These are phyloP conservation scores for Leptobrachium leishanense DNA, from an alignment of 2,113 vertebrate species.

Conservation along the genomic window DNA sequence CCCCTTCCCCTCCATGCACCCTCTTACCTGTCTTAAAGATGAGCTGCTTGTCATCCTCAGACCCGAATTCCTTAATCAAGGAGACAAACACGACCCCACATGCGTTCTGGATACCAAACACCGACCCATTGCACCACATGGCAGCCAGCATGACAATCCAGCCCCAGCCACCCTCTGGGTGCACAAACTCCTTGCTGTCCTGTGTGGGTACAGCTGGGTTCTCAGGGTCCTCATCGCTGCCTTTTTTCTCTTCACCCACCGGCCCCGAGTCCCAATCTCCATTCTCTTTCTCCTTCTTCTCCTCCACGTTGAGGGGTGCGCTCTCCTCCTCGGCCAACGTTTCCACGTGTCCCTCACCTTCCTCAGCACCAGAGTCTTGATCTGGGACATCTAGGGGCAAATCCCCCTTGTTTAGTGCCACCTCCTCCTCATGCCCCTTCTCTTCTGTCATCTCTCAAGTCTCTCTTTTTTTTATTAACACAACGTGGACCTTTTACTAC, in stretches of 20 bases:
- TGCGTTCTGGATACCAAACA: constrained; percentile 96
- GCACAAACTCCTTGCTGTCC: constrained; percentile 57
- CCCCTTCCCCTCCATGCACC: no score
- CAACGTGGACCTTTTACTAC: background rate
- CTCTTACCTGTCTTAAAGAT: constrained; percentile 85
- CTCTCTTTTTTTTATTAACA: no score
- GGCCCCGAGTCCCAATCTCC: background rate
- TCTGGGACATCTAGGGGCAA: background rate
- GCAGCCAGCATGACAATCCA: constrained; percentile 95
- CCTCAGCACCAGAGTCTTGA: accelerated
- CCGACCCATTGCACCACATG: constrained; percentile 97
- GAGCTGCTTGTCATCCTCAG: constrained; percentile 69
- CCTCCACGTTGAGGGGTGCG: constrained; percentile 7
- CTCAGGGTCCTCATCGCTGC: accelerated
- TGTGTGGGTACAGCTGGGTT: background rate
- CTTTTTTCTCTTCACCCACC: background rate
- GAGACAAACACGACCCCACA: constrained; percentile 86
- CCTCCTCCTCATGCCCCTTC: background rate
- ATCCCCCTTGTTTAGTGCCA: background rate
- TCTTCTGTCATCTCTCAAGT: background rate
- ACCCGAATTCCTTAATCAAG: constrained; percentile 78
- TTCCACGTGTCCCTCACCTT: background rate
- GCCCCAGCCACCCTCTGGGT: constrained; percentile 94
- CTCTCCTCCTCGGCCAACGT: background rate
- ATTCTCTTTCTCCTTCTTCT: constrained; percentile 23